Evolutionary conservation across 2,113 vertebrate species (phyloP), one percentile per base, ranked within the genome.

Genomic region (Sciurus niger): DNA sequence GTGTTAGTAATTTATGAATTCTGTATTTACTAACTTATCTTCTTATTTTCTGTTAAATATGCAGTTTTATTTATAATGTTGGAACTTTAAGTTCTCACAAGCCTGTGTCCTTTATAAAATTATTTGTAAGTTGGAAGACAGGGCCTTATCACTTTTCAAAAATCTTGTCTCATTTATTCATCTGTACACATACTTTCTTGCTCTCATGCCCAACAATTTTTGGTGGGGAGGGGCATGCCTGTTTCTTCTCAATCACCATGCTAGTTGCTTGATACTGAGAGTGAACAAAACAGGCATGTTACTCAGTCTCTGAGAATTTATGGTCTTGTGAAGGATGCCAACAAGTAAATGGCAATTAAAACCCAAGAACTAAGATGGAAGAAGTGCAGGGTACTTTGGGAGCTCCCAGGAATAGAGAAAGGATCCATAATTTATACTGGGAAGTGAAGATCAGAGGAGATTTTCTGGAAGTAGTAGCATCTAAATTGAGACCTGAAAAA

Each of bases 1-100:
- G 1, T 18, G 14, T 92, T 28, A 93, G 2, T 90, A 77, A 51
- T 43, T 82, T 95, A 67, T 70, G 30, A 72, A 80, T 76, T 93
- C 63, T 34, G 6, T 87, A n/a, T 95, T 96, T 96, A 82, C 46
- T 72, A 65, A 76, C 68, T 93, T 89, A 88, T 16, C 16, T 90
- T 93, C 95, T 90, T 92, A 55, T 76, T 95, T 85, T 95, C 46
- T 95, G 4, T 90, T 97, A 94, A 94, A 34, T 20, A 46, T 58
- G 70, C 6, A 88, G 22, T 93, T 96, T 90, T 77, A 34, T 89
- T 58, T 94, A 24, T 82, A 86, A 65, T 96, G 74, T 93, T 96
- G 30, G 14, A 84, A 60, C 76, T 89, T 90, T 85, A 78, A 70
- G 37, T 70, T 70, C 37, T 37, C 30, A 55, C 30, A 93, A 70